These are phyloP conservation scores for Takifugu ocellatus DNA, from an alignment of 2,797 vertebrate species.

Conservation along the genomic window DNA sequence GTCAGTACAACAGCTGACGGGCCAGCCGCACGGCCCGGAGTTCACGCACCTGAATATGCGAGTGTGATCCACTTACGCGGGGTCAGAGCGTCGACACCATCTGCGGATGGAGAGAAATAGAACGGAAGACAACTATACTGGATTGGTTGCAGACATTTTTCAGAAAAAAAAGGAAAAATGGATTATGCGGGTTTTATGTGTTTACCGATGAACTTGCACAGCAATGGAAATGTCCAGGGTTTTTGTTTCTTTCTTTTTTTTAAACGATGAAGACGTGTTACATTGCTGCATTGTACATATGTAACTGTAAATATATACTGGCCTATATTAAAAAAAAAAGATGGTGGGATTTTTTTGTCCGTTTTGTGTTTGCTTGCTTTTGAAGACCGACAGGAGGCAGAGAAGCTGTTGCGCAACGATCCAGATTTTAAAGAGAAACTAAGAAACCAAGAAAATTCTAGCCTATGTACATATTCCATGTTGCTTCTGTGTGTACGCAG, in stretches of 20 bases:
- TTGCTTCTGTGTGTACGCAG: constrained; percentile 60
- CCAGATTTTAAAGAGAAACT: constrained; percentile 36
- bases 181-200: constrained; percentile 88
- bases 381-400: constrained; percentile 25
- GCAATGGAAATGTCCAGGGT: constrained; percentile 73
- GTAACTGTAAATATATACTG: constrained; percentile 63
- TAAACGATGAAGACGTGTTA: constrained; percentile 73
- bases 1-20: constrained; percentile 98
- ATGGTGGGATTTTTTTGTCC: constrained; percentile 42
- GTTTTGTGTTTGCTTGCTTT: constrained; percentile 43
- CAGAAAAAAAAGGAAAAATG: constrained; percentile 57
- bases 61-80: constrained; percentile 42
- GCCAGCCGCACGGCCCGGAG: constrained; percentile 7
- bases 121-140: constrained; percentile 69
- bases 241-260: constrained; percentile 56
- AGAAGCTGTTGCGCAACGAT: constrained; percentile 15
- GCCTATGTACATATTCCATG: constrained; percentile 59
- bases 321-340: constrained; percentile 51
- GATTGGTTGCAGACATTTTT: constrained; percentile 88
- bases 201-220: constrained; percentile 86
- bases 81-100: constrained; percentile 36
- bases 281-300: constrained; percentile 73
- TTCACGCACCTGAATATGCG: constrained; percentile 12
- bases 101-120: constrained; percentile 39
- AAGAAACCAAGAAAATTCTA: constrained; percentile 20